Base-by-base conservation (phyloP, 2,113 vertebrate species). In the Jaculus jaculus region DNA sequence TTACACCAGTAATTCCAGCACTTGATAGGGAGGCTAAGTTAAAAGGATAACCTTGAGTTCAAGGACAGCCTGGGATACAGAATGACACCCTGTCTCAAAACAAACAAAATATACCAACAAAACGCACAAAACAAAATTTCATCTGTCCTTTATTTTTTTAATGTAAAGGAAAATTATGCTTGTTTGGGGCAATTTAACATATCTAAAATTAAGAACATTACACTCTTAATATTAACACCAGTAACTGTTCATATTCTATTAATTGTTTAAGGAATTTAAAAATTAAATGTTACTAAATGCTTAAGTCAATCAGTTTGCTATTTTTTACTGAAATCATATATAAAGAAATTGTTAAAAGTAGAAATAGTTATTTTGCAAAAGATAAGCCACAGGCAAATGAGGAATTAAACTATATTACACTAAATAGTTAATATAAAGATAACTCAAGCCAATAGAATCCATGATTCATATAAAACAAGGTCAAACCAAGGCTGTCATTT, bases 361-460 rank as follows among this genome's bases (percentile, higher is more conserved):
- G 89, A 91, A 63, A 85, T 66, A 26, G 28, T 75, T n/a, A 84
- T 23, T 51, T 91, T 89, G 60, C 42, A 87, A 95, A 95, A 94
- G 28, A 91, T 91, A 95, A 91, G 47, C 18, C 24, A 91, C 10
- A 79, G 69, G 74, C 69, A 47, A 85, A 87, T 37, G 37, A 90
- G n/a, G 37, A 93, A 84, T n/a, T 61, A 61, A 68, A 88, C n/a
- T 85, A 12, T 42, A 89, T 73, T 66, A 86, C 88, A 42, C 20
- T 20, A 34, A 61, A 32, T 58, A 93, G 42, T 84, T 86, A 91
- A 93, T 90, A 87, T 71, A 21, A 75, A 20, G 26, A 24, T 66
- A 77, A 47, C 16, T 84, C 20, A 86, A 81, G 24, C 7, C 78
- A 92, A 26, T 58, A 77, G 77, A 94, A 74, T 87, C n/a, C 83